Evolutionary conservation across 2,888 invertebrate genomes (phyloP).

Genomic region (Chaitophorus viminalis): DNA sequence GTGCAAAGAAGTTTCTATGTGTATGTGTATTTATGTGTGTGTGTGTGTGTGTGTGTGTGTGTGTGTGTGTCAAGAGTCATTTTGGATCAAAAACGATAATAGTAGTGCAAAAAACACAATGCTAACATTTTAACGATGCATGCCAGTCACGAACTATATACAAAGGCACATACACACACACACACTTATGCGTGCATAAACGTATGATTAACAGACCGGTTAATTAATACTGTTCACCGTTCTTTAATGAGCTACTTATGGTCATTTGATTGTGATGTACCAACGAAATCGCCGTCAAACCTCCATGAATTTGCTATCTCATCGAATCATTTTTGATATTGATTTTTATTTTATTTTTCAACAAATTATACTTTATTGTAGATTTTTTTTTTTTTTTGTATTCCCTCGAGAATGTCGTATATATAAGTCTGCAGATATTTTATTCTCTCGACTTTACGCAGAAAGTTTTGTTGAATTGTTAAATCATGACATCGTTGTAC

Average conservation of each 20-base stretch:
- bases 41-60: background rate
- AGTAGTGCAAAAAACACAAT: constrained; percentile 4
- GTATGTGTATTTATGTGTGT: too few species aligned
- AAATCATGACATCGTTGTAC: too few species aligned
- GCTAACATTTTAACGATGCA: constrained; percentile 42
- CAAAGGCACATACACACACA: background rate
- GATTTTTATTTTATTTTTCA: background rate
- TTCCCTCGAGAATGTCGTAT: background rate
- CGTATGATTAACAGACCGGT: constrained; percentile 47
- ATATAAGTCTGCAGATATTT: too few species aligned
- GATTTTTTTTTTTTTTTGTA: background rate
- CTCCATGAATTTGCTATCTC: background rate
- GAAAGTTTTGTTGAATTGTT: background rate
- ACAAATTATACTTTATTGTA: background rate
- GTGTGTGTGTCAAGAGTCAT: constrained; percentile 3
- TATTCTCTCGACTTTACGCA: background rate
- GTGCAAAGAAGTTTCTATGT: too few species aligned
- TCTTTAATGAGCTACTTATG: constrained; percentile 32
- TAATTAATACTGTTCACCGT: constrained; percentile 33
- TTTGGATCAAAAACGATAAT: background rate
- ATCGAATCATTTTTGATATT: background rate
- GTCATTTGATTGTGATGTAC: background rate
- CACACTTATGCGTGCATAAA: background rate
- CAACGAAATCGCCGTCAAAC: background rate
- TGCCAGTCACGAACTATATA: constrained; percentile 16